Evolutionary conservation across 2,797 vertebrate genomes (phyloP).

Genomic region (Sebastes trivittatus): DNA sequence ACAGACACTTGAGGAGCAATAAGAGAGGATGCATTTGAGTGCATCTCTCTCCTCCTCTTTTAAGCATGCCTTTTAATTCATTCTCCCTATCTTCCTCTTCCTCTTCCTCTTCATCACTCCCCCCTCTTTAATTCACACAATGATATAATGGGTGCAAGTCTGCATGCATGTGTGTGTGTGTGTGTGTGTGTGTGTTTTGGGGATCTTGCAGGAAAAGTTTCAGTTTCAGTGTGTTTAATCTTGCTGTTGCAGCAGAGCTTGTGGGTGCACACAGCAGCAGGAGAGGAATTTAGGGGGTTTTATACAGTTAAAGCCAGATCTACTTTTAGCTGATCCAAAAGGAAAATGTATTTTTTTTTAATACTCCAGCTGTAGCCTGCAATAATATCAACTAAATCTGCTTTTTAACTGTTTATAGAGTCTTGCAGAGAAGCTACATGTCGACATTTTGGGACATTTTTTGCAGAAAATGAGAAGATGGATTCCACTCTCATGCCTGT

Average conservation of each 20-base stretch:
- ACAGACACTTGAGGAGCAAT: constrained; percentile 76
- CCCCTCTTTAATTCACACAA: neutral
- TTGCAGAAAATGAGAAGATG: neutral
- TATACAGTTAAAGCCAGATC: constrained; percentile 34
- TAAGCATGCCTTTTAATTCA: constrained; percentile 34
- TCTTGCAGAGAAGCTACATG: neutral
- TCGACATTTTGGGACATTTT: neutral
- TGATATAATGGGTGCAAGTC: constrained; percentile 24
- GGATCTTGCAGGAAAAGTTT: constrained; percentile 61
- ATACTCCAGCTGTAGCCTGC: constrained; percentile 27
- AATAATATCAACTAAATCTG: neutral
- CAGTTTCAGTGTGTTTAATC: constrained; percentile 36
- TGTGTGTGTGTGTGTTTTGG: constrained; percentile 17
- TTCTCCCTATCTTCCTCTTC: neutral
- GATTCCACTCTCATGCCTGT: neutral
- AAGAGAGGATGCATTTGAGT: constrained; percentile 17
- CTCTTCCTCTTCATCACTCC: neutral
- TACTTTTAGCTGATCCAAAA: constrained; percentile 59
- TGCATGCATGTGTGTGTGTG: constrained; percentile 10
- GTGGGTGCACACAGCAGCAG: constrained; percentile 30
- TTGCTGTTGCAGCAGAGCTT: constrained; percentile 11
- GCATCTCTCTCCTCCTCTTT: neutral
- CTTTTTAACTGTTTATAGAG: neutral
- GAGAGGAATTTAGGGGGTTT: constrained; percentile 41
- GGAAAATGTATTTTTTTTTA: constrained; percentile 50